Evolutionary conservation across 1,140 invertebrate genomes (phyloP).

Genomic region (Sitophilus oryzae): DNA sequence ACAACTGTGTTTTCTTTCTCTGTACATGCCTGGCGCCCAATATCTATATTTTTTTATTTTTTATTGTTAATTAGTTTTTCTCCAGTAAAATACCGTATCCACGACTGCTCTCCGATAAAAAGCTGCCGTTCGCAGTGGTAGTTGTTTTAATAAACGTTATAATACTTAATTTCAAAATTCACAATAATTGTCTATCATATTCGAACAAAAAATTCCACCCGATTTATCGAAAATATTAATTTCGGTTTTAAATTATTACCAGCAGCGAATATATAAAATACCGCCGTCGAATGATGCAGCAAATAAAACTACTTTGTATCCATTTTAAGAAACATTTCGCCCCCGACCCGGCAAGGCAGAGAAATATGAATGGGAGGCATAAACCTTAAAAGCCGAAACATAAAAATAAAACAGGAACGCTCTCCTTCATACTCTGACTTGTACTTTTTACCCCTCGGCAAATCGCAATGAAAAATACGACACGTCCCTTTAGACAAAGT

Average conservation of each 20-base stretch:
- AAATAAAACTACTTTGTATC: constrained; percentile 11
- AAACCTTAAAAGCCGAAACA: constrained; percentile 18
- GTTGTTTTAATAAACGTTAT: no score
- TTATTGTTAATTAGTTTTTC: no score
- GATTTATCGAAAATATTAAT: not conserved
- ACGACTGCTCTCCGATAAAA: no score
- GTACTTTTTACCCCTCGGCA: constrained; percentile 27
- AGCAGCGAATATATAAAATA: not conserved
- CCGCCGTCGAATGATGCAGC: constrained; percentile 1
- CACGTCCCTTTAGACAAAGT: constrained; percentile 41
- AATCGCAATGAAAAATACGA: constrained; percentile 33
- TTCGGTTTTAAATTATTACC: not conserved
- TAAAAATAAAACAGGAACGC: constrained; percentile 15
- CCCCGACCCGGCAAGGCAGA: not conserved
- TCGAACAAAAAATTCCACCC: not conserved
- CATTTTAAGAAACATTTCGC: constrained; percentile 7
- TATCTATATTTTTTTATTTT: no score
- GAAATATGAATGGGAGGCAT: constrained; percentile 10
- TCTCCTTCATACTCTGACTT: constrained; percentile 28
- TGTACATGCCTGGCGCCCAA: no score
- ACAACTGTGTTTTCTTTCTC: no score
- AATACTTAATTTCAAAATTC: no score
- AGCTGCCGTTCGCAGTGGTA: no score
- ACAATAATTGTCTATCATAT: no score
- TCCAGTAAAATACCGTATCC: no score